These are phyloP conservation scores for Podarcis raffonei DNA, from an alignment of 2,113 vertebrate species.

Conservation along the genomic window DNA sequence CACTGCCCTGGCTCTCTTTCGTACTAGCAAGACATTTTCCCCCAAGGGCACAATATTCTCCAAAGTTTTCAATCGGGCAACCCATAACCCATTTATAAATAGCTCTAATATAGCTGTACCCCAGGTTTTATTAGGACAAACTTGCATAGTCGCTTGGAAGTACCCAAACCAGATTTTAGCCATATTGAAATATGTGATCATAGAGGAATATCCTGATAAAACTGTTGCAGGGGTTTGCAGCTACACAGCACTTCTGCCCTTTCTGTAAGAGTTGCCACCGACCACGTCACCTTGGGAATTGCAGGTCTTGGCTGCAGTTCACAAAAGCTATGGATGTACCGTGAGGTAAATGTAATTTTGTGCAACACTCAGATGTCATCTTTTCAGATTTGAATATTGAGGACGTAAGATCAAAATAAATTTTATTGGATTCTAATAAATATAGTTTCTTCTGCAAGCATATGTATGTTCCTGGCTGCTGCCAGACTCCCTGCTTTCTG, in stretches of 20 bases:
- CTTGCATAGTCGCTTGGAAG: background rate
- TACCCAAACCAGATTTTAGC: background rate
- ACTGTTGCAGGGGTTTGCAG: no score
- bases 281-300: background rate
- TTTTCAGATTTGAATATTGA: background rate
- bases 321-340: background rate
- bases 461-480: no score
- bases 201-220: no score
- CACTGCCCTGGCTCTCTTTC: constrained; percentile 63
- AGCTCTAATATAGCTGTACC: background rate
- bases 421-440: background rate
- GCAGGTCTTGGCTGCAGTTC: background rate
- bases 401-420: background rate
- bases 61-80: background rate
- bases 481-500: background rate
- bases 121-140: background rate
- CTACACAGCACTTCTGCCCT: background rate
- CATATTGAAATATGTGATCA: background rate
- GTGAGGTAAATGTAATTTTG: background rate
- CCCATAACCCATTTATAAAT: background rate
- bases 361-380: background rate
- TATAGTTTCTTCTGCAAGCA: background rate
- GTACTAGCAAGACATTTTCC: constrained; percentile 88
- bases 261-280: background rate
- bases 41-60: constrained; percentile 85